Conservation (phyloP, 1,140 invertebrate genomes). For the Bombus waltoni region DNA sequence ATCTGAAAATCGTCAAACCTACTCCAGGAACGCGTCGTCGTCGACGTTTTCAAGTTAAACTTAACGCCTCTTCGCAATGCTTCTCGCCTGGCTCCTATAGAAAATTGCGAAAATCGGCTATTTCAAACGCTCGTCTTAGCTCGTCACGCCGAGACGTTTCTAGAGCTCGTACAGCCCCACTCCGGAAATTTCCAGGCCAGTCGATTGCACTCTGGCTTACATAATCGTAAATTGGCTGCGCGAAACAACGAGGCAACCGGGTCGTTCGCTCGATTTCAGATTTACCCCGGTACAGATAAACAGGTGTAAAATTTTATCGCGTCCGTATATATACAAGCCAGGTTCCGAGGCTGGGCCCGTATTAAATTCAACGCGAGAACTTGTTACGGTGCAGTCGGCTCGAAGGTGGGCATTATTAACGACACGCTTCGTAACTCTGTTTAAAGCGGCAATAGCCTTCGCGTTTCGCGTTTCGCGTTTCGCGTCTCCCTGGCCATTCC, state of each 20-base stretch:
- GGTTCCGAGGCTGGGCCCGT: neutral
- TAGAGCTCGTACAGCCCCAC: neutral
- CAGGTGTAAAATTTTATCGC: conserved; percentile 46
- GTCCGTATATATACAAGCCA: neutral
- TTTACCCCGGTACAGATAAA: conserved; percentile 24
- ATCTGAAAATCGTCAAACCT: neutral
- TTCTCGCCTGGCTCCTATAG: neutral
- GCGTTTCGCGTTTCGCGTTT: too few species aligned
- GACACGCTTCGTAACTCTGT: conserved; percentile 41
- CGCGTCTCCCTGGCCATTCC: neutral
- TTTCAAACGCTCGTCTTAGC: neutral
- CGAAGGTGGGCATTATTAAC: conserved; percentile 37
- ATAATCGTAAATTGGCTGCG: conserved; percentile 24
- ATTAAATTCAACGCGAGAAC: conserved; percentile 31
- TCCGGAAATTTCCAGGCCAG: neutral
- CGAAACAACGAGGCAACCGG: conserved; percentile 8
- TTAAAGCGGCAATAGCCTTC: conserved; percentile 1
- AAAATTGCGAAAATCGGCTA: neutral
- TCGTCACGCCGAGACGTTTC: neutral
- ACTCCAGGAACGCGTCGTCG: neutral
- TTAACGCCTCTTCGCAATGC: neutral
- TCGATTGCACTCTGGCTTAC: neutral
- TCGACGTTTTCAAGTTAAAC: neutral
- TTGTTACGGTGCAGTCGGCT: conserved; percentile 27
- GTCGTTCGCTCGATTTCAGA: conserved; percentile 20